These are phyloP conservation scores for Lepilemur septentrionalis DNA, from an alignment of 2,797 vertebrate genomes.

Conservation along the genomic window DNA sequence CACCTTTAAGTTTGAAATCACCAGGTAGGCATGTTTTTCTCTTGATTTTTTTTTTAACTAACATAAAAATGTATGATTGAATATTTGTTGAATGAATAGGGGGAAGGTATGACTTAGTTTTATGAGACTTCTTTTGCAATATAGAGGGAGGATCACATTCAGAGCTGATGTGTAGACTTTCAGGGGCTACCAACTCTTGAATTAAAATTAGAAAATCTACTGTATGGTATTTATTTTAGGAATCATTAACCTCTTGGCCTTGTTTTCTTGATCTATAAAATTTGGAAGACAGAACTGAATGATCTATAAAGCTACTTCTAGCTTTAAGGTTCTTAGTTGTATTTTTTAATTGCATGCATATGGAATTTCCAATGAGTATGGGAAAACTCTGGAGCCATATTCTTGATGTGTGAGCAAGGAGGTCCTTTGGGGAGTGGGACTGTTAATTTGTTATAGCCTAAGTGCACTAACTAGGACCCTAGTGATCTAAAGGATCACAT, in stretches of 20 bases:
- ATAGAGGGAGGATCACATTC: not conserved
- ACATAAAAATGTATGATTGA: not conserved
- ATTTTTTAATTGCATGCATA: not conserved
- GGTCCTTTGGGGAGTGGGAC: not conserved
- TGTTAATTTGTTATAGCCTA: not conserved
- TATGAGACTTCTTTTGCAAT: not conserved
- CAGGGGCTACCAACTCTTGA: not conserved
- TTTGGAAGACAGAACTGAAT: conserved; percentile 5
- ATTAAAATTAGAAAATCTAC: conserved; percentile 5
- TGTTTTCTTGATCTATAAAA: conserved; percentile 36
- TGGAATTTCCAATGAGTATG: conserved; percentile 2
- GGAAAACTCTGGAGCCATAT: not conserved
- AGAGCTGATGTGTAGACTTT: not conserved
- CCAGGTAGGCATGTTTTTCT: not conserved
- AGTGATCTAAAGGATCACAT: not conserved
- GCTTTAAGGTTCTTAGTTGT: not conserved
- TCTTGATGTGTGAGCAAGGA: not conserved
- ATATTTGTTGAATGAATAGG: not conserved
- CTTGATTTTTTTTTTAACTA: not conserved
- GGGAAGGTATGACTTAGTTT: not conserved
- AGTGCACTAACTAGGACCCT: not conserved
- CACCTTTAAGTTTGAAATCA: conserved; percentile 49
- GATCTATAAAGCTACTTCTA: conserved; percentile 27
- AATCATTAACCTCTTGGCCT: not conserved
- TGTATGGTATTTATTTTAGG: not conserved